Base-by-base conservation (phyloP, 2,888 invertebrate species). In the Trilocha varians region DNA sequence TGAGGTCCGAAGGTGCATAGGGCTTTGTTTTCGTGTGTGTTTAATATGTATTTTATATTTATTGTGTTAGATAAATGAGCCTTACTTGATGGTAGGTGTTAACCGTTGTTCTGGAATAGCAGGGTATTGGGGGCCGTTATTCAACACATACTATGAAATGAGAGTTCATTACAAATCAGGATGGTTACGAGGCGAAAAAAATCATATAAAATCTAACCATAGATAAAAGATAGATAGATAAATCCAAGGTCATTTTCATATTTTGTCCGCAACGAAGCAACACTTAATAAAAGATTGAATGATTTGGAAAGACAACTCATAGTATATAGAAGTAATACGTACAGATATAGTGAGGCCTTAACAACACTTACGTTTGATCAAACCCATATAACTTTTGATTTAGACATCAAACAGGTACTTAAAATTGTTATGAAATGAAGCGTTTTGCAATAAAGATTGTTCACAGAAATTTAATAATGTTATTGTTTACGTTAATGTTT, bases 161-260 rank as follows among this genome's bases (percentile, higher is more conserved):
- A n/a, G 25, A 37, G 25, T 37, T 37, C 18, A 37, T n/a, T 14
- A 36, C 16, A 36, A 5, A n/a, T n/a, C n/a, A n/a, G 16, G 25
- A 18, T 14, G 18, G 25, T 37, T 37, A 18, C 8, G 15, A 17
- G 25, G 25, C 13, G 9, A 18, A 17, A 6, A 16, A 13, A 16
- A 16, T 16, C 16, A 11, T 36, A 16, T 36, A 13, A 16, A 36
- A 2, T 11, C 37, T 18, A 37, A 13, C 33, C 37, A 35, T 39
- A n/a, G 36, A 39, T 39, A 39, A 42, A 42, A n/a, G 42, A 57
- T 61, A 55, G 57, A 53, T 52, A 54, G 55, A 61, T 56, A 62
- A 61, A 62, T 61, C 53, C 50, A 49, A 47, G 41, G 55, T 57
- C 57, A 62, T 57, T 47, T 38, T 18, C 36, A 33, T 39, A 45